Percentiles rank a stretch among this genome's conserved stretches.
Evolutionary conservation across 2,888 invertebrate species (phyloP).

Genomic region (Apamea anceps): DNA sequence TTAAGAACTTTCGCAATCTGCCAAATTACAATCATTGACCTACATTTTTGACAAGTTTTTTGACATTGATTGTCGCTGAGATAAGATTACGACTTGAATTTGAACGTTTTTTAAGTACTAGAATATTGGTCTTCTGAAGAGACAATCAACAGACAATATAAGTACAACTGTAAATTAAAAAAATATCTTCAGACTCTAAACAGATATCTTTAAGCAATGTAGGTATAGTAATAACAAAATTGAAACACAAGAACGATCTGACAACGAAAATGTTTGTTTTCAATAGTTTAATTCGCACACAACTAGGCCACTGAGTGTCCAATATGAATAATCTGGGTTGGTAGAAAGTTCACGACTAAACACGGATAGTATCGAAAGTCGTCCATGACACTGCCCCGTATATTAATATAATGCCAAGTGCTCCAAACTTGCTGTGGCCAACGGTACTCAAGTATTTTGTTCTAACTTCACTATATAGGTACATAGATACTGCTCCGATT

Average conservation of each 20-base stretch:
- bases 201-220: not conserved
- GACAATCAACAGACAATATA: not conserved
- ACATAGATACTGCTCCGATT: not conserved
- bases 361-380: constrained; percentile 55
- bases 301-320: constrained; percentile 30
- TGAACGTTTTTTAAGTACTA: not conserved
- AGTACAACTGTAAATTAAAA: not conserved
- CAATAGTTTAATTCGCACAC: constrained; percentile 26
- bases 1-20: not conserved
- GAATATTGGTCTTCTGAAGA: not conserved
- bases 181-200: not conserved
- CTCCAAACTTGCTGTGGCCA: constrained; percentile 34
- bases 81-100: not conserved
- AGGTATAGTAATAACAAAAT: not conserved
- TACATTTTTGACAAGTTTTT: not conserved
- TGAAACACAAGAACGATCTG: constrained; percentile 1
- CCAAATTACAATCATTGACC: not conserved
- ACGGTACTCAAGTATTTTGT: constrained; percentile 17
- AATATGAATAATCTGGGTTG: constrained; percentile 51
- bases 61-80: not conserved
- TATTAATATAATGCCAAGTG: constrained; percentile 39
- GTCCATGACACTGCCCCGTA: constrained; percentile 28
- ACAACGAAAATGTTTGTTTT: constrained; percentile 24
- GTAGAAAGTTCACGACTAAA: constrained; percentile 63
- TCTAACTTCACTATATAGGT: constrained; percentile 9